Base-by-base conservation (phyloP, 2,888 invertebrate genomes). In the Branchellion lobata region DNA sequence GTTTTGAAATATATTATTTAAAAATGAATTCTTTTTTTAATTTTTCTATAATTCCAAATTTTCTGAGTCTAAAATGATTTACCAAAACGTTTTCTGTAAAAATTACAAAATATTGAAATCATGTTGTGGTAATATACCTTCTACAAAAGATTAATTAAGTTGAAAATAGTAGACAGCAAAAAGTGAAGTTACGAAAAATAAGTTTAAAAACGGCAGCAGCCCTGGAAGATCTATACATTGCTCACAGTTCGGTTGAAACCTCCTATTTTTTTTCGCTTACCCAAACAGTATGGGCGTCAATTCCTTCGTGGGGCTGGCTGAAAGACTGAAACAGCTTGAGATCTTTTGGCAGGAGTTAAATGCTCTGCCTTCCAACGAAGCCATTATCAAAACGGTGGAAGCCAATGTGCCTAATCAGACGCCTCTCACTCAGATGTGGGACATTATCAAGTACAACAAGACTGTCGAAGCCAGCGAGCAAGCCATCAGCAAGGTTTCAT, bases 361-460 rank as follows among this genome's bases (percentile, higher is more conserved):
- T 40, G 27, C n/a, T 24, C 29, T 77, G 31, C 77, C 77, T 0
- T 65, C 77, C 0, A 77, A 77, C 40, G 77, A 77, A 34, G 53
- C 53, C 36, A 65, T 77, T 34, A 77, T 77, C 34, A 77, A 65
- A 61, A 34, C 65, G 21, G 31, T 57, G 5, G 77, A 77, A n/a
- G 77, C 65, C 36, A 77, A 77, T 33, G 77, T 77, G 1, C 77
- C 77, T 0, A 77, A 77, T 18, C 65, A 57, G 0, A 77, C 77
- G n/a, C 77, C 77, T 1, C 65, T 77, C 21, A 33, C 77, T 33
- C 53, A 77, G 8, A 77, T 77, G 77, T 77, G 77, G 77, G 77
- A 77, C 36, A 77, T 57, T 21, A 65, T 77, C 36, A 77, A 77
- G 65, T 31, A 34, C 36, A 57, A 34, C 3, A 77, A 34, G 29